Base-by-base conservation (phyloP, 2,113 vertebrate genomes). In the Tragulus kanchil region DNA sequence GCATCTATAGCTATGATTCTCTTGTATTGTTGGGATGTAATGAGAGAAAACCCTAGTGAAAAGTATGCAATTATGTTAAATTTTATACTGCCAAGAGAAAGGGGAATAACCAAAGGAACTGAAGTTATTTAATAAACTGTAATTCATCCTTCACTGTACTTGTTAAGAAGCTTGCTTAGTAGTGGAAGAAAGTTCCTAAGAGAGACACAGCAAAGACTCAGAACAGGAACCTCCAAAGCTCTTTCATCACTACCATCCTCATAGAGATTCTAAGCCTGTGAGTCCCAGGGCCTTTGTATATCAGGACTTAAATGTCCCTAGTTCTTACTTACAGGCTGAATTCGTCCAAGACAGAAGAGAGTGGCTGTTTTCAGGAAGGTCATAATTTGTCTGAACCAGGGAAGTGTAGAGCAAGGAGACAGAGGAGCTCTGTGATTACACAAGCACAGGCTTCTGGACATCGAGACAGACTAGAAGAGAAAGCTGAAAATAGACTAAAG, bases 71-170 rank as follows among this genome's bases (percentile, higher is more conserved):
- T 31, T 91, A 77, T 42, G 45, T 67, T 16, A 67, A 84, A 88
- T 69, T 94, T 91, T 71, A 88, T 16, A 92, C 6, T 61, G 77
- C 78, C 59, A 88, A 92, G 45, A 83, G 59, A 83, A 94, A 83
- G 0, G 16, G 21, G 42, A 87, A 82, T 91, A 77, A 86, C 25
- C 42, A 94, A 91, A 83, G 31, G 94, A 67, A 96, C 0, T 45
- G 69, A 58, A 82, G 48, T 28, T 77, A 67, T 75, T 75, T 94
- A 64, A 65, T 59, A 89, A 78, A 61, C 7, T 50, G n/a, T 96
- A 61, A 85, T 71, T 87, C 31, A 83, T 67, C 17, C 45, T 83
- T 83, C 65, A 67, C 16, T 67, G 6, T 67, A 75, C 42, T 75
- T 91, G 19, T 61, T 48, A 92, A 58, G n/a, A 52, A 87, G 42